Percentiles rank a stretch among this genome's conserved stretches.
Evolutionary conservation across 1,140 invertebrate genomes (phyloP).

Genomic region (Micrasema minimum): DNA sequence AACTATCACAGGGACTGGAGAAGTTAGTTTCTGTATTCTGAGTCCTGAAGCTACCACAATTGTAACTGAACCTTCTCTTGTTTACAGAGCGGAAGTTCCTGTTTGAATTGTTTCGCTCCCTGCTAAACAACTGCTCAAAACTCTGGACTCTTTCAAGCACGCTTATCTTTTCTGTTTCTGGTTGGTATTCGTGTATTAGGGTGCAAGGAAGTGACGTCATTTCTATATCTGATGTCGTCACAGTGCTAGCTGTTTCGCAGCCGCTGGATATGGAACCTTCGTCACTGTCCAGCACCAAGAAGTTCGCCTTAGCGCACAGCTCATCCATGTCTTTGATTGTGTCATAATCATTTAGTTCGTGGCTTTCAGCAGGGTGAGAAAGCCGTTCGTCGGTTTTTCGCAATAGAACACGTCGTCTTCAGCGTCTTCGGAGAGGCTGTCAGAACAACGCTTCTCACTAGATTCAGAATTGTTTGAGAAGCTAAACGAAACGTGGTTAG

Average conservation of each 20-base stretch:
- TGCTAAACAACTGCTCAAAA: slow-evolving; percentile 56
- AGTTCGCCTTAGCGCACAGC: slow-evolving; percentile 62
- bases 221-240: slow-evolving; percentile 66
- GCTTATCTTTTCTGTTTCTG: slow-evolving; percentile 56
- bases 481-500: slow-evolving; percentile 44
- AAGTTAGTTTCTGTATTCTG: slow-evolving; percentile 11
- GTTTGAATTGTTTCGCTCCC: slow-evolving; percentile 48
- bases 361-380: slow-evolving; percentile 60
- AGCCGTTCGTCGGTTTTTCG: slow-evolving; percentile 59
- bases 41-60: neutral
- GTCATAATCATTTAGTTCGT: slow-evolving; percentile 56
- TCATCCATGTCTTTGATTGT: slow-evolving; percentile 47
- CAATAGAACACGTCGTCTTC: slow-evolving; percentile 62
- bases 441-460: slow-evolving; percentile 53
- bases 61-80: slow-evolving; percentile 36
- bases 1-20: slow-evolving; percentile 46
- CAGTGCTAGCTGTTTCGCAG: slow-evolving; percentile 81
- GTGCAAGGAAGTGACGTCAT: slow-evolving; percentile 63
- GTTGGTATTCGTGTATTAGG: slow-evolving; percentile 56
- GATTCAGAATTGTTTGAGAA: slow-evolving; percentile 55
- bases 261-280: slow-evolving; percentile 81
- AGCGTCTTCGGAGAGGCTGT: slow-evolving; percentile 43
- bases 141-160: slow-evolving; percentile 56
- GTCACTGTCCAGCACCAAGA: slow-evolving; percentile 71
- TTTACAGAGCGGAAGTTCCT: slow-evolving; percentile 40